Base-by-base conservation (phyloP, 2,888 invertebrate species). In the Ceratothoa steindachneri region DNA sequence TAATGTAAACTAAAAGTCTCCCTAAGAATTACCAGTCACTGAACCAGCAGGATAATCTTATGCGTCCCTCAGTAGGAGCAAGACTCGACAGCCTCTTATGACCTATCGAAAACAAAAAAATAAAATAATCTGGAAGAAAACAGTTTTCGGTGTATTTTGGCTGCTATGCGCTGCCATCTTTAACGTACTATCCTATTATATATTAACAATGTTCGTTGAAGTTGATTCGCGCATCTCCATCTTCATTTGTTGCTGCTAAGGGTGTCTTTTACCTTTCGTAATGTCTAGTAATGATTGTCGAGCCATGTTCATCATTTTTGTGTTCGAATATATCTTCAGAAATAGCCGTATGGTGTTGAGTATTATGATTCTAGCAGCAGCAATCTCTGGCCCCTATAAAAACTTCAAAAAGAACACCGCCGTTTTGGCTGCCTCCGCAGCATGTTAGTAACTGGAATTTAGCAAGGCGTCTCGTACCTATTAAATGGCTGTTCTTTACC, bases 251-350 rank as follows among this genome's bases (percentile, higher is more conserved):
- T 60, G 60, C 3, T 60, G 60, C 3, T 24, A 60, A 24, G 60
- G 60, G 9, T 60, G n/a, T 7, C 60, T 60, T 24, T 22, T 60
- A 12, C 60, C 60, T 1, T 60, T 60, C 1, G 60, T 60, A 22
- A 24, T 60, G 2, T 2, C 24, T n/a, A 60, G 24, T 24, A 12
- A 60, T 7, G 60, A 60, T 60, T 60, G 19, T 24, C 60, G 60
- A 60, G 60, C 60, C 19, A 60, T 60, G 60, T 60, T 60, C 24
- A 24, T 60, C 12, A 60, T 60, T 22, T 60, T 60, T 60, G 1
- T 60, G 2, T 60, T 15, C 22, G 60, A 60, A 2, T 60, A 60
- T 7, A 12, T 60, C 24, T 3, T 60, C 2, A n/a, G 60, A 60
- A 60, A 24, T 7, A 60, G 60, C 3, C 19, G 60, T 12, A 60